Base-by-base conservation (phyloP, 2,888 invertebrate species). In the Napeogenes inachia region DNA sequence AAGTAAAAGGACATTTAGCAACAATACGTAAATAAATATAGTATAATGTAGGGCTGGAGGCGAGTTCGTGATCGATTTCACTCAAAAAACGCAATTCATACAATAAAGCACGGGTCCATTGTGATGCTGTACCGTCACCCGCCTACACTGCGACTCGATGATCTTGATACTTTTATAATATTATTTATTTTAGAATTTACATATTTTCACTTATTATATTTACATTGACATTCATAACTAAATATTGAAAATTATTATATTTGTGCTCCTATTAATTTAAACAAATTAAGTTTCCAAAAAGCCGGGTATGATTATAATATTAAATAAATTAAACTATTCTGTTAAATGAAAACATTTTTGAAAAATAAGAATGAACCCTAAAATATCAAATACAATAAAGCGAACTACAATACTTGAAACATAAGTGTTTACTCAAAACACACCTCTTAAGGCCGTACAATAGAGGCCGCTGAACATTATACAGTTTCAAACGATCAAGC, bases 381-480 rank as follows among this genome's bases (percentile, higher is more conserved):
- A 50, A 50, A 74, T 79, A 86, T 81, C 85, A 87, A 85, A 70
- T 76, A 61, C 57, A 62, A 60, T 73, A n/a, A 59, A 56, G 21
- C 74, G 60, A 53, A 61, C 70, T 75, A 72, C 42, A 77, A 61
- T 68, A 70, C 68, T 75, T 71, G 74, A 79, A 81, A 74, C 77
- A 57, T 82, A 78, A 82, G 88, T 85, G 86, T 88, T 88, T 88
- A 85, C 85, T 86, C 79, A 82, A 87, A 87, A 87, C 81, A 84
- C 78, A 82, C 83, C 81, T 81, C 82, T 82, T 78, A 80, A 77
- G 77, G 72, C 71, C 71, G 76, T 77, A 78, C 69, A 73, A 81
- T 79, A 81, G 80, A 78, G 78, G 75, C 75, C 75, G 76, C 81
- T 81, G 78, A 74, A 75, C 76, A 65, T 73, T 65, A 68, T 72